Evolutionary conservation across 2,113 vertebrate species (phyloP).

Genomic region (Tichodroma muraria): DNA sequence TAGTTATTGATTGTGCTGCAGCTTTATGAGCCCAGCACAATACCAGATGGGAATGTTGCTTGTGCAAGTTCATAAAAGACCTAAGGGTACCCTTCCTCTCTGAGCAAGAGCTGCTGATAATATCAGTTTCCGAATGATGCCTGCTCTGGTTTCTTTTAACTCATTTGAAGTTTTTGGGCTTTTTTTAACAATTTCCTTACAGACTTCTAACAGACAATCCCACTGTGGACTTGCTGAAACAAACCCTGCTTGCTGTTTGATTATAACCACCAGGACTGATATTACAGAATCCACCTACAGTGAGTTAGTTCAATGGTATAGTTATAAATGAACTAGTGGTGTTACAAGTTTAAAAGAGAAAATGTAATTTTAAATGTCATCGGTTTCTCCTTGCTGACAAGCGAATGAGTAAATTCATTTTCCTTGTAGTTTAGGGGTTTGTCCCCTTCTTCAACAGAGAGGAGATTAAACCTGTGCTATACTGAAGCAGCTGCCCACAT

Average conservation of each 20-base stretch:
- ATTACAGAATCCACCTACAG: neutral
- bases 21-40: neutral
- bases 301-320: neutral
- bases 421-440: neutral
- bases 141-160: neutral
- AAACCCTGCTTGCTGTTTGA: neutral
- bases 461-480: fast-evolving
- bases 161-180: neutral
- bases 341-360: neutral
- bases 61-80: neutral
- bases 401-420: neutral
- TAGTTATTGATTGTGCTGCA: neutral
- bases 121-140: neutral
- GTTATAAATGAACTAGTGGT: neutral
- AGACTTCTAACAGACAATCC: neutral
- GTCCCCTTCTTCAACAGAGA: neutral
- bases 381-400: neutral
- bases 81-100: neutral
- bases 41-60: neutral
- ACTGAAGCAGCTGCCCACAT: neutral
- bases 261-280: neutral
- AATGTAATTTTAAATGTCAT: neutral
- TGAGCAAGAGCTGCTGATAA: neutral
- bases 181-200: neutral
- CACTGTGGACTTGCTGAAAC: neutral